Percentiles rank a stretch among this genome's conserved stretches.
These are phyloP conservation scores for Leuciscus idus DNA, from an alignment of 2,113 vertebrate genomes.

Conservation along the genomic window DNA sequence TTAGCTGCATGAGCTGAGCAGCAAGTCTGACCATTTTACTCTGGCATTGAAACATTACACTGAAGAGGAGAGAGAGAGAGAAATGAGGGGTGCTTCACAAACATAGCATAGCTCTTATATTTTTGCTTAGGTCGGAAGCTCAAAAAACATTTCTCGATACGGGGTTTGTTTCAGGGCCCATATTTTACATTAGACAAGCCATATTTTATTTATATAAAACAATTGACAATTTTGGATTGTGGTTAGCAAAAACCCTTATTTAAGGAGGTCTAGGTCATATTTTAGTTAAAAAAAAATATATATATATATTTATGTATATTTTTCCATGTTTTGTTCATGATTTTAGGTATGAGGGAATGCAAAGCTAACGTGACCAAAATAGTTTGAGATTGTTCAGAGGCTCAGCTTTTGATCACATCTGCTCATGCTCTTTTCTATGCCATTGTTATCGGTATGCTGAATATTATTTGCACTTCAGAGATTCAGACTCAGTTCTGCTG, in stretches of 20 bases:
- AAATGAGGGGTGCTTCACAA: conserved; percentile 19
- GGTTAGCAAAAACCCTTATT: neutral
- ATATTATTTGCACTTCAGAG: neutral
- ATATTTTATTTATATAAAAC: neutral
- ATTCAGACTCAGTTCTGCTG: neutral
- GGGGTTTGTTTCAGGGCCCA: neutral
- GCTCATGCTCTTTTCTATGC: neutral
- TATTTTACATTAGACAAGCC: neutral
- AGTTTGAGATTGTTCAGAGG: neutral
- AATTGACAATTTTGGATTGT: neutral
- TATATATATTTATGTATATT: no score
- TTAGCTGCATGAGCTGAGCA: conserved; percentile 19
- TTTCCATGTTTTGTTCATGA: neutral
- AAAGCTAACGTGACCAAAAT: neutral
- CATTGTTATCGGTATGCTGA: neutral
- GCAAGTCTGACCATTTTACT: conserved; percentile 45
- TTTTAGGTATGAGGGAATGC: neutral
- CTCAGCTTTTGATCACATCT: neutral
- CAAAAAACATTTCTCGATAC: neutral
- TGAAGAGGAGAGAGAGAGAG: conserved; percentile 8
- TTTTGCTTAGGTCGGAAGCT: neutral
- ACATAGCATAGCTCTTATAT: neutral
- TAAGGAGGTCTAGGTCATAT: neutral
- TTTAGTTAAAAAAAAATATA: neutral
- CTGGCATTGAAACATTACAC: conserved; percentile 36